These are phyloP conservation scores for Nerophis ophidion DNA, from an alignment of 2,113 vertebrate species.

Conservation along the genomic window DNA sequence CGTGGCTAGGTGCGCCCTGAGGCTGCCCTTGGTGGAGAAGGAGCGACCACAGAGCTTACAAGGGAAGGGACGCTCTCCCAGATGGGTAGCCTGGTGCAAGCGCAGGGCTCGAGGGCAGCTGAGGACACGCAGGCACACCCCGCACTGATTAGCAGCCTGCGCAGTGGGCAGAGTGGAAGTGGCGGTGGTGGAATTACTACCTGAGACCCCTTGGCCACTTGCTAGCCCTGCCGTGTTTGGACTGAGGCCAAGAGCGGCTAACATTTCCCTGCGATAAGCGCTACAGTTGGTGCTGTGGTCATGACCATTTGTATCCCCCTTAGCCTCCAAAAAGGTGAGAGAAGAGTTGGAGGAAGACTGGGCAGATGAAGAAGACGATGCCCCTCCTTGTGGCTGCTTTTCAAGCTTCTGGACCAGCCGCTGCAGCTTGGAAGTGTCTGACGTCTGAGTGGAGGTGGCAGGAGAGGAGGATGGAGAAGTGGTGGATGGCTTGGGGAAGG, in stretches of 20 bases:
- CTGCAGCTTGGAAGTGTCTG: constrained; percentile 88
- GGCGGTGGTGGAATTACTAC: constrained; percentile 12
- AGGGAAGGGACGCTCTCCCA: constrained; percentile 84
- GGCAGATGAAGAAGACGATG: constrained; percentile 24
- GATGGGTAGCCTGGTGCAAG: constrained; percentile 85
- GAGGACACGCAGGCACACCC: constrained; percentile 82
- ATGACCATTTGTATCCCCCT: constrained; percentile 44
- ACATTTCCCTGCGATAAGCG: constrained; percentile 71
- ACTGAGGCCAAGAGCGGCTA: constrained; percentile 70
- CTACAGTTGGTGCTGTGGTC: constrained; percentile 65
- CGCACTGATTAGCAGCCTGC: constrained; percentile 78
- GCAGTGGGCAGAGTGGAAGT: constrained; percentile 29
- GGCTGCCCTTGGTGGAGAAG: constrained; percentile 86
- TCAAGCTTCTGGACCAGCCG: constrained; percentile 87
- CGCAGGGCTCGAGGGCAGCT: constrained; percentile 86
- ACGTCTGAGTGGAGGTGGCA: constrained; percentile 69
- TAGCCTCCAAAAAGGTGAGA: constrained; percentile 46
- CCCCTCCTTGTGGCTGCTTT: constrained; percentile 67
- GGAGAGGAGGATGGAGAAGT: constrained; percentile 72
- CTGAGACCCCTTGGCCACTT: constrained; percentile 38
- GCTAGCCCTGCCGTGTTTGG: constrained; percentile 38
- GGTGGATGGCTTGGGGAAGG: constrained; percentile 75
- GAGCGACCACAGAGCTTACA: constrained; percentile 88
- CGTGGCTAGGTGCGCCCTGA: constrained; percentile 83
- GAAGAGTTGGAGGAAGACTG: constrained; percentile 40